Evolutionary conservation across 2,888 invertebrate species (phyloP), one percentile per base, ranked within the genome.

Genomic region (Xylota segnis): DNA sequence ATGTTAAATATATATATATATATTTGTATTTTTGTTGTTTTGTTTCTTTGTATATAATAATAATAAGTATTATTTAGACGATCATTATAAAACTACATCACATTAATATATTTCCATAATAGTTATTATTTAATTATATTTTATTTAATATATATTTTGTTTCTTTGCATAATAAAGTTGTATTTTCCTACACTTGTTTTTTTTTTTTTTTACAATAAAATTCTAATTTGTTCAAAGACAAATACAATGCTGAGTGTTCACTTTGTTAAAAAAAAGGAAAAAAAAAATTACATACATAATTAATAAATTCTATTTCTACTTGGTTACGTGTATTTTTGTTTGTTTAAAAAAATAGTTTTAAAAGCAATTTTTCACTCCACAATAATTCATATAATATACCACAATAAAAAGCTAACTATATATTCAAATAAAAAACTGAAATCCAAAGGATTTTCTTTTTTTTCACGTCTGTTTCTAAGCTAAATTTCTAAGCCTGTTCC

Each of bases 31-130:
- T 71, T 70, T 74, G 75, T 40, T 12, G 12, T 71, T 58, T 81
- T 71, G 56, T 70, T 56, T 83, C 54, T 84, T 68, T 84, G 70
- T 72, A 79, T n/a, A n/a, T n/a, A n/a, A n/a, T 86, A 87, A 76
- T 86, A 87, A 74, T 87, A 81, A 87, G 77, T 83, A 72, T 78
- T 78, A 58, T 74, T 87, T 83, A 87, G 87, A 87, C 87, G 76
- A 82, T 86, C 86, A 83, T 87, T 87, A 87, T 87, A 83, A 87
- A 87, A 87, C 87, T 87, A 87, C 87, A 87, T 87, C 87, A 87
- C 87, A 87, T 87, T 87, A 87, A 87, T 83, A 87, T 87, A 87
- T 82, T 72, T 87, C 68, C 74, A 83, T 87, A 86, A 86, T 86
- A 87, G 81, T 83, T 68, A 78, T 77, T 82, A 78, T 77, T 82